Evolutionary conservation across 2,113 vertebrate species (phyloP).

Genomic region (Setophaga coronata): DNA sequence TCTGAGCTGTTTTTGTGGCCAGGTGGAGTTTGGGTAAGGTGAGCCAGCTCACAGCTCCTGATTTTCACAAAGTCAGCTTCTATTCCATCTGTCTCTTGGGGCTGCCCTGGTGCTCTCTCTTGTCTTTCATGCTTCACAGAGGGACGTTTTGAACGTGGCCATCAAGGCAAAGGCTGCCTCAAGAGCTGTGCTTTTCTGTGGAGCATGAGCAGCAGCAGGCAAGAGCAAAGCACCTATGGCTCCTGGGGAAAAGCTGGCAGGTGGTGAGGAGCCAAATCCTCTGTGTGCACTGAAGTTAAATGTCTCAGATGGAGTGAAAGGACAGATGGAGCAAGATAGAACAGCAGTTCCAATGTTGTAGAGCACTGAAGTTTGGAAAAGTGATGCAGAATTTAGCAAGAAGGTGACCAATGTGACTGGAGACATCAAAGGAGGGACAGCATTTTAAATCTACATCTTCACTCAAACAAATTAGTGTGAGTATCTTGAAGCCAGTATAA

Average conservation of each 20-base stretch:
- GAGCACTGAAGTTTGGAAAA: not conserved
- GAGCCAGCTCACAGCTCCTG: not conserved
- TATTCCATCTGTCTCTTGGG: not conserved
- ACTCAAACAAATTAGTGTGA: not conserved
- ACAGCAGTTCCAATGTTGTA: not conserved
- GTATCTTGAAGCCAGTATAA: not conserved
- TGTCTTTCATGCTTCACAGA: conserved; percentile 14
- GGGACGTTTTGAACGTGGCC: not conserved
- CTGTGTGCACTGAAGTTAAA: not conserved
- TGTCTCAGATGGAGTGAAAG: not conserved
- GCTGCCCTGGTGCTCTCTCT: not conserved
- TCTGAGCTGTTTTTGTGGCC: not conserved
- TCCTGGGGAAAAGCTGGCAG: not conserved
- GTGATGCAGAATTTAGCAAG: not conserved
- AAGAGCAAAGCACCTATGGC: not conserved
- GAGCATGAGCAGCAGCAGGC: not conserved
- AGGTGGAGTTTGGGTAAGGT: not conserved
- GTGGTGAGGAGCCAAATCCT: not conserved
- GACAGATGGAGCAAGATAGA: not conserved
- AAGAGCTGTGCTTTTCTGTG: not conserved
- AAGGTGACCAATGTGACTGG: not conserved
- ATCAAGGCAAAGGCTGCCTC: not conserved
- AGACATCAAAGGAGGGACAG: not conserved
- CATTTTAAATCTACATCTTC: not conserved
- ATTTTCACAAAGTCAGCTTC: not conserved